Conservation (phyloP, 2,888 invertebrate species). For the Andrena hattorfiana region DNA sequence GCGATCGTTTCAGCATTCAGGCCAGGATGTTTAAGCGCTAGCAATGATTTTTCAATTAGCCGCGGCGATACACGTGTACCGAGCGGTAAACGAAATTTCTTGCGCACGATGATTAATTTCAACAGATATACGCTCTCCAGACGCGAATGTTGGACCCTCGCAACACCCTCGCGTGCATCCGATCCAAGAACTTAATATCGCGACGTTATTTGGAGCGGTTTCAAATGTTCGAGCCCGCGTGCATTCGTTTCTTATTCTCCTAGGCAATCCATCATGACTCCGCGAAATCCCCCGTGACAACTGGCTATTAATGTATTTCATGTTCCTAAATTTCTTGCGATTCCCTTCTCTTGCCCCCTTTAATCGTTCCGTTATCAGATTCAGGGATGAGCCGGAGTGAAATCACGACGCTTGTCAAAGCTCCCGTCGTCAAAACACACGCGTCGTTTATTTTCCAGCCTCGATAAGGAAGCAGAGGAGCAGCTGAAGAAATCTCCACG, state of each 20-base stretch:
- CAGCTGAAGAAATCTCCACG: not conserved
- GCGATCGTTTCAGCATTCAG: slow-evolving; percentile 2
- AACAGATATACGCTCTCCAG: slow-evolving; percentile 40
- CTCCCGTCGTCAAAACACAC: not conserved
- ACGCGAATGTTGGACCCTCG: slow-evolving; percentile 38
- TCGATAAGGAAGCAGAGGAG: not conserved
- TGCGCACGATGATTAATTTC: slow-evolving; percentile 40
- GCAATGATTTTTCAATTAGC: not conserved
- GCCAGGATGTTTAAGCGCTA: not conserved
- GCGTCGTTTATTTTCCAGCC: not conserved
- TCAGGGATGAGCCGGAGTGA: not conserved
- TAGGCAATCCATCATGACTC: slow-evolving; percentile 57
- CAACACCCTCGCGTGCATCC: slow-evolving; percentile 47
- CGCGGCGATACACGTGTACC: not conserved
- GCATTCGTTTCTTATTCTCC: slow-evolving; percentile 59
- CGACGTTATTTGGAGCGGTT: slow-evolving; percentile 63
- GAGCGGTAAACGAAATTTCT: not conserved
- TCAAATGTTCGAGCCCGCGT: slow-evolving; percentile 48
- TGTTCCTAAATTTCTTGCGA: slow-evolving; percentile 16
- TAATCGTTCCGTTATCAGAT: slow-evolving; percentile 41
- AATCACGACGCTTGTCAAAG: not conserved
- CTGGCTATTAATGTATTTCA: slow-evolving; percentile 59
- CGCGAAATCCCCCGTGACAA: slow-evolving; percentile 57
- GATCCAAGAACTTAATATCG: slow-evolving; percentile 58
- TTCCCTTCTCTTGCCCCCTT: not conserved